A percentile compares a stretch with the other conserved stretches of the same genome.
Evolutionary conservation across 2,888 invertebrate species (phyloP).

Genomic region (Polyommatus iphigenia): DNA sequence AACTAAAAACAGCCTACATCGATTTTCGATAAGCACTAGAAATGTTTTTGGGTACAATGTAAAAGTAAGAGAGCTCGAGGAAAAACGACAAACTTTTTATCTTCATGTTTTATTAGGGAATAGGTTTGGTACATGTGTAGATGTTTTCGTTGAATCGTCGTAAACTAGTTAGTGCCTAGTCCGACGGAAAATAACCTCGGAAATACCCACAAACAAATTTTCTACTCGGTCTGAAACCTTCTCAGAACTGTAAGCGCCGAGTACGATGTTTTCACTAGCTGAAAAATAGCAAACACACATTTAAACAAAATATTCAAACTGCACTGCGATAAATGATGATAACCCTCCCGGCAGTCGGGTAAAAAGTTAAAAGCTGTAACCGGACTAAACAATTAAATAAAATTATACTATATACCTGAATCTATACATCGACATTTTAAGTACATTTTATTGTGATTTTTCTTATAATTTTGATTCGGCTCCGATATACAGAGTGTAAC

Average conservation of each 20-base stretch:
- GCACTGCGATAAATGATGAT: not conserved
- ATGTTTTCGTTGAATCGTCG: slow-evolving; percentile 2
- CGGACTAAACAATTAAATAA: too few relatives aligned
- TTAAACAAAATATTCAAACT: not conserved
- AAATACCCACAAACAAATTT: not conserved
- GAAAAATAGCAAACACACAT: slow-evolving; percentile 44
- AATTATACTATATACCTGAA: too few relatives aligned
- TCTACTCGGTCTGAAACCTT: slow-evolving; percentile 45
- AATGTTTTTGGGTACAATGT: not conserved
- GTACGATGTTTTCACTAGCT: slow-evolving; percentile 69
- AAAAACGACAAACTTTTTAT: not conserved
- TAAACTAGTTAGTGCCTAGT: not conserved
- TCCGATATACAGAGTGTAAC: too few relatives aligned
- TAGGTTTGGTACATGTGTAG: not conserved
- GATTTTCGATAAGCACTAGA: too few relatives aligned
- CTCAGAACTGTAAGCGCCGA: slow-evolving; percentile 65
- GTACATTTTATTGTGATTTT: not conserved
- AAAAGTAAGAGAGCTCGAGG: not conserved
- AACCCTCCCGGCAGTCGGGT: too few relatives aligned
- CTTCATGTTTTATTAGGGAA: slow-evolving; percentile 8
- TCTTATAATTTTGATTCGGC: too few relatives aligned
- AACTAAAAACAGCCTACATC: too few relatives aligned
- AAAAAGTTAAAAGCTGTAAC: too few relatives aligned
- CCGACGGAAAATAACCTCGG: not conserved
- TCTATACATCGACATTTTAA: not conserved